Percentiles rank a stretch among this genome's conserved stretches.
These are phyloP conservation scores for Acestrorhynchus altus DNA, from an alignment of 2,797 vertebrate species.

Conservation along the genomic window DNA sequence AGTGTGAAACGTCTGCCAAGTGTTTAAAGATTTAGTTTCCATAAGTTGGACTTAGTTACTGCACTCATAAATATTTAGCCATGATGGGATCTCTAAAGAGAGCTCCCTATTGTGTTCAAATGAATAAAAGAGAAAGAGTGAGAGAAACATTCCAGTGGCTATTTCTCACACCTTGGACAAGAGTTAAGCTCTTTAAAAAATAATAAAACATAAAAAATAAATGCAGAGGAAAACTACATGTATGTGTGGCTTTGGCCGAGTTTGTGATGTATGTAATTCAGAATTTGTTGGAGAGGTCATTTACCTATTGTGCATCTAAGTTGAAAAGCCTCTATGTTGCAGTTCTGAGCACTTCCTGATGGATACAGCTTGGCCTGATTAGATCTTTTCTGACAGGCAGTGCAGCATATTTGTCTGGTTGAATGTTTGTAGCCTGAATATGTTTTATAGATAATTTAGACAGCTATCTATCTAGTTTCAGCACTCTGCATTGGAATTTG, in stretches of 20 bases:
- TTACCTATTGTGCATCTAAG: too few relatives aligned
- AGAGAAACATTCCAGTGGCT: constrained; percentile 55
- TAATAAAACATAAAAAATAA: constrained; percentile 16
- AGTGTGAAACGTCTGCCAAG: constrained; percentile 75
- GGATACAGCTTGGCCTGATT: not conserved
- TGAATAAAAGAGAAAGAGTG: constrained; percentile 63
- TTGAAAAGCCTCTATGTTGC: not conserved
- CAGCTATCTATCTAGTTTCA: too few relatives aligned
- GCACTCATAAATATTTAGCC: constrained; percentile 80
- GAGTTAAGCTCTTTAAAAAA: constrained; percentile 32
- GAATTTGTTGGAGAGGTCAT: not conserved
- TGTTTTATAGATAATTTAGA: not conserved
- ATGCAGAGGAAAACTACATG: not conserved
- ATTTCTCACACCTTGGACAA: constrained; percentile 70
- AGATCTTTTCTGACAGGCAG: not conserved
- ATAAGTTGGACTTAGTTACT: constrained; percentile 77
- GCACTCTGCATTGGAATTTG: not conserved
- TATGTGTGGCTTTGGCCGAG: not conserved
- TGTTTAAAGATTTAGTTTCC: constrained; percentile 87
- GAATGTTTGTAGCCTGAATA: not conserved
- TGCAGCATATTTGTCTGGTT: not conserved
- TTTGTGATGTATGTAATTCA: not conserved
- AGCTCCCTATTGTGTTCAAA: constrained; percentile 66
- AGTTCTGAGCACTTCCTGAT: not conserved
- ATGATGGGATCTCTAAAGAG: constrained; percentile 79